Percentiles rank a stretch among this genome's conserved stretches.
phyloP scores from a whole-genome alignment of 1,140 invertebrate genomes.

The Hylaeus volcanicus region DNA sequence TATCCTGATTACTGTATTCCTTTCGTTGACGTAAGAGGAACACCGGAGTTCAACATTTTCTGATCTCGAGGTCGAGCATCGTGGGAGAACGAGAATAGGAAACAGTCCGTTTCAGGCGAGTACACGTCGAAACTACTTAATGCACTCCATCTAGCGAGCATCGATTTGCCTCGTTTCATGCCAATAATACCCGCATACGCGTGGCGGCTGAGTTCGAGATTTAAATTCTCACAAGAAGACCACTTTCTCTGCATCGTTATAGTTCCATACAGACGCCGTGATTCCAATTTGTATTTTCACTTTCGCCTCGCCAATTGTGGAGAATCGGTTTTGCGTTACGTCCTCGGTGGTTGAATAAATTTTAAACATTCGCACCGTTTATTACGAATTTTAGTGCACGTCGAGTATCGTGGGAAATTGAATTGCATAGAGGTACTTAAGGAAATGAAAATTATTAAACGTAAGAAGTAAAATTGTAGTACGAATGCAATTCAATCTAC shows the following conservation, averaged over 20 bases:
- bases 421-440: no score
- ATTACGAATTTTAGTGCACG: no score
- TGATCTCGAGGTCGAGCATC: neutral
- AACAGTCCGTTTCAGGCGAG: neutral
- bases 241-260: conserved; percentile 32
- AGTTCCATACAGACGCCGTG: neutral
- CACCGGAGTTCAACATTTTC: conserved; percentile 4
- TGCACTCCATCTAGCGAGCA: neutral
- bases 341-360: no score
- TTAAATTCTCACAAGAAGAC: conserved; percentile 30
- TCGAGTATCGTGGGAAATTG: no score
- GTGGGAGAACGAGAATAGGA: conserved; percentile 16
- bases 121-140: neutral
- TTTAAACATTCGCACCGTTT: no score
- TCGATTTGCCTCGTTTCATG: neutral
- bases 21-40: neutral
- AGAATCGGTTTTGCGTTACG: neutral
- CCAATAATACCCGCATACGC: neutral
- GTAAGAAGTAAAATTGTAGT: no score
- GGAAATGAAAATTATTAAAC: no score
- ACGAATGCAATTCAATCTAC: no score
- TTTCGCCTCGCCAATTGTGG: conserved; percentile 20
- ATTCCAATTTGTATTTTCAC: conserved; percentile 35
- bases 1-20: neutral
- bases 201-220: neutral